Conservation (phyloP, 2,797 vertebrate genomes). For the Scolopax rusticola region DNA sequence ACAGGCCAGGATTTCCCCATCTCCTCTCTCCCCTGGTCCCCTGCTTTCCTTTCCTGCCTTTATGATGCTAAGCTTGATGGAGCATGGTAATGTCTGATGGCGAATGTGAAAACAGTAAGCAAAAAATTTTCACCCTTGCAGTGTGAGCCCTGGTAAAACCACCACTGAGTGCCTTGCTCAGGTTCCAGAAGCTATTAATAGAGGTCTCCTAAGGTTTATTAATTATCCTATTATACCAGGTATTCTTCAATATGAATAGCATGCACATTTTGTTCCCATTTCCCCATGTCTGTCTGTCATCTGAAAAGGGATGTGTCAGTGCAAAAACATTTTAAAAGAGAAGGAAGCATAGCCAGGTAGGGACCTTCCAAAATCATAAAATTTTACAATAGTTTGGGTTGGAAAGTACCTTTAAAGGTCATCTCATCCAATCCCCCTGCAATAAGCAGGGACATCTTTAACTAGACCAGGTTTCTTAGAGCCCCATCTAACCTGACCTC, state of each 20-base stretch:
- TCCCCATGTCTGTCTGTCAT: slow-evolving; percentile 6
- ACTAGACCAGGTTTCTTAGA: neutral
- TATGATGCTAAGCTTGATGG: slow-evolving; percentile 46
- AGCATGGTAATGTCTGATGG: slow-evolving; percentile 43
- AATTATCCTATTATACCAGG: neutral
- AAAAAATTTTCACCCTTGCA: slow-evolving; percentile 25
- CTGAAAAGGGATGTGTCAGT: neutral
- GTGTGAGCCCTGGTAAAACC: slow-evolving; percentile 37
- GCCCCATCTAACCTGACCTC: neutral
- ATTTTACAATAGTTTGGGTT: neutral
- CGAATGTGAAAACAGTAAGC: slow-evolving; percentile 54
- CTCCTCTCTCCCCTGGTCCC: neutral
- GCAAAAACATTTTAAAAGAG: neutral
- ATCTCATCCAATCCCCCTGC: neutral
- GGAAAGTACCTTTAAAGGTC: neutral
- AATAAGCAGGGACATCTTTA: neutral
- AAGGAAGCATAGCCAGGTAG: slow-evolving; percentile 25
- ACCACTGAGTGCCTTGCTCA: neutral
- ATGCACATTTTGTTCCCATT: slow-evolving; percentile 19
- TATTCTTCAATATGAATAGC: neutral
- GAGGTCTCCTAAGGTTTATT: slow-evolving; percentile 50
- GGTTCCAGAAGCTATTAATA: slow-evolving; percentile 57
- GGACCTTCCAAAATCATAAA: neutral
- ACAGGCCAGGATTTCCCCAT: slow-evolving; percentile 16
- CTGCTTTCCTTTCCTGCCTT: slow-evolving; percentile 50